Base-by-base conservation (phyloP, 2,113 vertebrate species). In the Calyptomena viridis region DNA sequence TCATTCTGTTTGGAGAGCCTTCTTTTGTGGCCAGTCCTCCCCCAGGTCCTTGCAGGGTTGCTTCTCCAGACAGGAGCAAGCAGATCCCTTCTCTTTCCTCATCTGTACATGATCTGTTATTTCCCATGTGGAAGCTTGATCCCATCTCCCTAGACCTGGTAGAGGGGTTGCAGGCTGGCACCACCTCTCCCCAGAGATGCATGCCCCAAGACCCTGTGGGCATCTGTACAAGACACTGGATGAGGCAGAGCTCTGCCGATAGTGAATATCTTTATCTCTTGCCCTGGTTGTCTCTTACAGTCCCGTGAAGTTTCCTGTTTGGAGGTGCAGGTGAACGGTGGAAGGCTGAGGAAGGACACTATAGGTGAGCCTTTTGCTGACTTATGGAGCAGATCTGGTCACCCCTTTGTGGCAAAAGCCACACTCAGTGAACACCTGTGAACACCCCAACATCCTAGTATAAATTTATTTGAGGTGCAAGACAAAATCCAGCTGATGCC, bases 251-350 rank as follows among this genome's bases (percentile, higher is more conserved):
- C 33, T 37, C 10, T 24, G 52, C 47, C 55, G 31, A 35, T 10
- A 47, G 12, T 0, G 7, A 76, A 21, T 1, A 0, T 3, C 11
- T 46, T 62, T 74, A 50, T 58, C 47, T 64, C 50, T 77, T 69
- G 47, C 17, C 23, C 28, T 3, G 8, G 5, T 44, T 96, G 56
- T 71, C 42, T 93, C 56, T 94, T 96, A 49, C 84, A 98, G 98
- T 93, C 97, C 47, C 97, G 98, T 13, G 98, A 98, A 87, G 84
- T 98, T 89, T 97, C 97, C 76, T 95, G 97, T 68, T 77, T 98
- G 75, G 97, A 98, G 0, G 97, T 98, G 80, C 97, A 96, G 14
- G 95, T 98, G 84, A 92, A 97, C 0, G 89, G 59, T 0, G 97
- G 93, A 67, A 97, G 56, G 73, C 64, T 94, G 76, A 94, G 75